A percentile compares a stretch with the other conserved stretches of the same genome.
phyloP scores from a whole-genome alignment of 2,888 invertebrate genomes.

The Lutraria lutraria region DNA sequence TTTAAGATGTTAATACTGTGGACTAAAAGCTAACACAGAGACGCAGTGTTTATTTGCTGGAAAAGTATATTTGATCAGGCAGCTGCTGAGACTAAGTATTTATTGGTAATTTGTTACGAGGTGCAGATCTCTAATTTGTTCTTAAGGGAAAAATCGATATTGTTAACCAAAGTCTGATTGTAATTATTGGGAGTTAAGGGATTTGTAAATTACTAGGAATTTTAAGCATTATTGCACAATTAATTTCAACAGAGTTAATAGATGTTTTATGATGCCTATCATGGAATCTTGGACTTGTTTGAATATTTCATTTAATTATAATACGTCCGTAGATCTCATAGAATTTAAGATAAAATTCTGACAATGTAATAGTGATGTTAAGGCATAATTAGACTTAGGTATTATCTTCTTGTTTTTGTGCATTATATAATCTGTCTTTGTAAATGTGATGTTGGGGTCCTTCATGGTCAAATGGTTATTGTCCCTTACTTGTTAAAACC shows the following conservation, averaged over 20 bases:
- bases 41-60: conserved; percentile 15
- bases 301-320: not conserved
- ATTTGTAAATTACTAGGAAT: not conserved
- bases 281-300: not conserved
- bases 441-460: no score
- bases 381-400: no score
- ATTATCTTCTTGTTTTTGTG: no score
- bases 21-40: not conserved
- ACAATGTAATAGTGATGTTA: no score
- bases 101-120: not conserved
- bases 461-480: no score
- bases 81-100: not conserved
- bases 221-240: not conserved
- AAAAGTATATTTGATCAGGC: not conserved
- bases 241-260: not conserved
- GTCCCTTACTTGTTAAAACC: no score
- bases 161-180: not conserved
- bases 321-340: no score
- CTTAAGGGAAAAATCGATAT: conserved; percentile 14
- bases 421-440: no score
- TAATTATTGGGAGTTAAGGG: not conserved
- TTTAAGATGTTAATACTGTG: not conserved
- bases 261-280: not conserved
- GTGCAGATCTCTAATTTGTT: not conserved
- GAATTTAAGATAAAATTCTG: no score